Evolutionary conservation across 2,797 vertebrate species (phyloP).

Genomic region (Eupleurogrammus muticus): DNA sequence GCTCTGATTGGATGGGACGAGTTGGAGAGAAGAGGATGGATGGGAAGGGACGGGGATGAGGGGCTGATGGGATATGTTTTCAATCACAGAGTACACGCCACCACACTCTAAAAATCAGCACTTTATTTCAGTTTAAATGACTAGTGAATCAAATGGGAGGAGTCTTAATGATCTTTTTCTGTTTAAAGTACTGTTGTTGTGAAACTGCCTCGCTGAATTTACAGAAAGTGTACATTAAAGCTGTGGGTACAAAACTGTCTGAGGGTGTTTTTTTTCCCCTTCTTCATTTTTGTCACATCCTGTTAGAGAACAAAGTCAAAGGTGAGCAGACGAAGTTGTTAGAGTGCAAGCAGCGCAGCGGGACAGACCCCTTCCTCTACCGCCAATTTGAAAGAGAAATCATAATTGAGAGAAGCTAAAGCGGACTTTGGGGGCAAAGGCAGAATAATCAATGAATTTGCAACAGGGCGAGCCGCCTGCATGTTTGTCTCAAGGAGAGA

Average conservation of each 20-base stretch:
- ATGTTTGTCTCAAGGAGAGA: neutral
- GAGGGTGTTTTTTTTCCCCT: neutral
- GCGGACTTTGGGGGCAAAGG: neutral
- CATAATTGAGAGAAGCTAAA: conserved; percentile 1
- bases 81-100: too few species aligned
- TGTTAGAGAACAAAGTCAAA: conserved; percentile 11
- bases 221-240: neutral
- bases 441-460: conserved; percentile 7
- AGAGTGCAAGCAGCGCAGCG: neutral
- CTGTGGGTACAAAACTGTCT: neutral
- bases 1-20: conserved; percentile 57
- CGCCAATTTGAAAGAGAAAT: conserved; percentile 6
- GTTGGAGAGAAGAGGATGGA: conserved; percentile 70
- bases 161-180: neutral
- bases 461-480: conserved; percentile 2
- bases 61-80: conserved; percentile 41
- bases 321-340: neutral
- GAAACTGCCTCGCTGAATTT: neutral
- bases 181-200: neutral
- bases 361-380: neutral
- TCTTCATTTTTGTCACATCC: conserved; percentile 32
- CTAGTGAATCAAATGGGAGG: neutral
- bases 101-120: too few species aligned
- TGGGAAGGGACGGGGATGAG: conserved; percentile 50
- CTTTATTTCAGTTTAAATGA: neutral